Evolutionary conservation across 2,797 vertebrate genomes (phyloP).

Genomic region (Sebastes minor): DNA sequence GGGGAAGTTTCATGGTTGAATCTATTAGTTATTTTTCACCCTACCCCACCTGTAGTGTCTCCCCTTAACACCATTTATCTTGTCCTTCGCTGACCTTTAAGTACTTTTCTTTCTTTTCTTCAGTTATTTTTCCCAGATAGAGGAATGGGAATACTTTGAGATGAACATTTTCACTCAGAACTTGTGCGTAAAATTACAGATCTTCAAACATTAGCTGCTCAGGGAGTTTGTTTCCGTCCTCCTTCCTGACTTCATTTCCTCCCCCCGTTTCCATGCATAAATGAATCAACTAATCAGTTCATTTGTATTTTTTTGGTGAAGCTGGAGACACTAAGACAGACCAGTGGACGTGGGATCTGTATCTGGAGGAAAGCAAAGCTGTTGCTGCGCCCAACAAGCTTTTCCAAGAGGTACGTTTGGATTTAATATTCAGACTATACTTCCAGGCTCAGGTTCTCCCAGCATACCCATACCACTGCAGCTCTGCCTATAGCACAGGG

Average conservation of each 20-base stretch:
- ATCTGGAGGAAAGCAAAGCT: constrained; percentile 93
- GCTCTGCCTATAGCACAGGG: neutral
- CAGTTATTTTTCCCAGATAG: neutral
- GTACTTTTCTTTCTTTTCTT: neutral
- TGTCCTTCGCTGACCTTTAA: neutral
- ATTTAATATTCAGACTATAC: neutral
- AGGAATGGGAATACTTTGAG: neutral
- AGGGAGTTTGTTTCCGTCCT: neutral
- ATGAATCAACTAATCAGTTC: neutral
- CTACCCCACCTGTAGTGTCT: no score
- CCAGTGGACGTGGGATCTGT: constrained; percentile 92
- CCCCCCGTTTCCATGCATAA: neutral
- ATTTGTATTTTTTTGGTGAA: constrained; percentile 60
- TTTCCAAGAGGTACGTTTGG: constrained; percentile 90
- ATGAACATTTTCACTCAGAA: neutral
- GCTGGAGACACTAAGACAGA: constrained; percentile 88
- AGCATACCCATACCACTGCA: neutral
- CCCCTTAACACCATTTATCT: neutral
- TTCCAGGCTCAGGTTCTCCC: neutral
- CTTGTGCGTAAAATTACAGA: neutral
- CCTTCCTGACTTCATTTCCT: neutral
- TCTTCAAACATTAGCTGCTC: neutral
- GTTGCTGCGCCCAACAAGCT: constrained; percentile 89
- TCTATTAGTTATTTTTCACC: no score
- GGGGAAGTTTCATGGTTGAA: fast-evolving